Conservation (phyloP, 2,797 vertebrate species). For the Enteromius treurensis region DNA sequence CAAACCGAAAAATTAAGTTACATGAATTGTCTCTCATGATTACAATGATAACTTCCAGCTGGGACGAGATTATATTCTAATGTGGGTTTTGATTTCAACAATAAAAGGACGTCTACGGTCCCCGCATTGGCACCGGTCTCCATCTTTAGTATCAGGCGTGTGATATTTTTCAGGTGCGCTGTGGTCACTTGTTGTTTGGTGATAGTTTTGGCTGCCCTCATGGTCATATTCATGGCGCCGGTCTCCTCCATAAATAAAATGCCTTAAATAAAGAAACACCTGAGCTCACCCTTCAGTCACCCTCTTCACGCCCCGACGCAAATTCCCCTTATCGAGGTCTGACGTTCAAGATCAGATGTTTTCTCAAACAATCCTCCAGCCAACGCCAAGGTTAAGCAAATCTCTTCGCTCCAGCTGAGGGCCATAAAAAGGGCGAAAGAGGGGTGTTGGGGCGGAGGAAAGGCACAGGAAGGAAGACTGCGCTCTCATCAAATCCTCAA, state of each 20-base stretch:
- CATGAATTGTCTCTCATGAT: no score
- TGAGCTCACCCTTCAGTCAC: conserved; percentile 3
- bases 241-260: not conserved
- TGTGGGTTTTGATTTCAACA: not conserved
- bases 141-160: not conserved
- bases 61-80: not conserved
- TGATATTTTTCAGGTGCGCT: not conserved
- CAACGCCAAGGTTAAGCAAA: conserved; percentile 37
- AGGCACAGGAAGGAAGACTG: conserved; percentile 15
- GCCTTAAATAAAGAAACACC: not conserved
- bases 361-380: conserved; percentile 12
- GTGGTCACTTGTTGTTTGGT: conserved; percentile 5
- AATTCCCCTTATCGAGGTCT: not conserved
- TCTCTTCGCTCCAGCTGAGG: conserved; percentile 3
- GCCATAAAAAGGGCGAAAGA: conserved; percentile 47
- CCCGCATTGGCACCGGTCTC: not conserved
- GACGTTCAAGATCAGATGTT: conserved; percentile 34
- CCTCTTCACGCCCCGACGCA: not conserved
- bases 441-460: conserved; percentile 42
- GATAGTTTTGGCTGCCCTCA: not conserved
- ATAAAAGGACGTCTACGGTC: not conserved
- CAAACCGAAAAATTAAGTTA: no score
- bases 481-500: conserved; percentile 48
- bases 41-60: not conserved
- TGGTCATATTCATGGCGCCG: not conserved